phyloP scores from a whole-genome alignment of 2,888 invertebrate genomes.

The Caenorhabditis sp. region DNA sequence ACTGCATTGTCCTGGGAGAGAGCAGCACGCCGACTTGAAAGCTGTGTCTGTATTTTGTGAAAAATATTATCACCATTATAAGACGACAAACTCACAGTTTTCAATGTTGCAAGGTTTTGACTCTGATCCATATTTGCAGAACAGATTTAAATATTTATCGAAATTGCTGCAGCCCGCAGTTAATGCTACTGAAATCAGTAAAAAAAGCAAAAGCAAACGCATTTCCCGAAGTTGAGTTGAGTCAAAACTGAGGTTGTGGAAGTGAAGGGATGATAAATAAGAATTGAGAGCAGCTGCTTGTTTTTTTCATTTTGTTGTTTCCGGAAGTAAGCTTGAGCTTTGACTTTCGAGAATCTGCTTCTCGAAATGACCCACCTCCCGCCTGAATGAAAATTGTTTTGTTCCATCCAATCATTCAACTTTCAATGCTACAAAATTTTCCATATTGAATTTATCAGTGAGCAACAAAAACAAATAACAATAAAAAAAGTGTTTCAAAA shows the following conservation, averaged over 20 bases:
- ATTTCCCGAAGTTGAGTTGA: constrained; percentile 1
- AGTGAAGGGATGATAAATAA: background rate
- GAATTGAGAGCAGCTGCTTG: constrained; percentile 5
- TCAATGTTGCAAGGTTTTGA: constrained; percentile 61
- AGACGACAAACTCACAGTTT: constrained; percentile 50
- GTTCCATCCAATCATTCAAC: too few species aligned
- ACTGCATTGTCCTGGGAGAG: constrained; percentile 41
- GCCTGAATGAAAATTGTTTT: too few species aligned
- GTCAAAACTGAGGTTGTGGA: background rate
- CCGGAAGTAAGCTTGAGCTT: constrained; percentile 15
- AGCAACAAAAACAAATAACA: too few species aligned
- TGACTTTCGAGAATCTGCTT: background rate
- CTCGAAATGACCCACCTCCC: too few species aligned
- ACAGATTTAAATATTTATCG: constrained; percentile 67
- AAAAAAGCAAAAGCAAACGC: constrained; percentile 30
- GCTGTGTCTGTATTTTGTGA: constrained; percentile 28
- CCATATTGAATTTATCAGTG: too few species aligned
- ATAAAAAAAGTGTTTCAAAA: too few species aligned
- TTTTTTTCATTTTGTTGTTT: constrained; percentile 1
- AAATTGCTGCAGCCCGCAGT: constrained; percentile 57
- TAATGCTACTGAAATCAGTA: constrained; percentile 20
- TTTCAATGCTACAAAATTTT: too few species aligned
- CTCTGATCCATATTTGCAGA: constrained; percentile 71
- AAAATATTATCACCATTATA: too few species aligned
- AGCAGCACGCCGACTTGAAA: constrained; percentile 51